Evolutionary conservation across 2,888 invertebrate species (phyloP).

Genomic region (Anodontia alba): DNA sequence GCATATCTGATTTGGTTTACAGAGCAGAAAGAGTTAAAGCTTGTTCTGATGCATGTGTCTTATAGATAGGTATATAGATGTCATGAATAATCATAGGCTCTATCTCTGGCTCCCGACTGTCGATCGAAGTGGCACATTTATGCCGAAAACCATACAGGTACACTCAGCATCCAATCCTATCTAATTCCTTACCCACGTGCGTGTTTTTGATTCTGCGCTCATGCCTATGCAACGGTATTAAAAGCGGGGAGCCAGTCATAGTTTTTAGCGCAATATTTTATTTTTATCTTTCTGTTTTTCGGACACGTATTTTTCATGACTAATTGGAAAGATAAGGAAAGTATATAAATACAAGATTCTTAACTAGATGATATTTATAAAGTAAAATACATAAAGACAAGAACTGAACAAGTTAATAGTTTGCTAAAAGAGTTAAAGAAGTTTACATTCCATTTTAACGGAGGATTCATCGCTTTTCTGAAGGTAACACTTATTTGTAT

Average conservation of each 20-base stretch:
- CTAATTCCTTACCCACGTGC: not conserved
- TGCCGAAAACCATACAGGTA: not conserved
- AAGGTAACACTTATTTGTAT: too few species aligned
- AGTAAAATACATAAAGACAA: not conserved
- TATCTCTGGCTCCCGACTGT: too few species aligned
- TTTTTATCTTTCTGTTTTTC: too few species aligned
- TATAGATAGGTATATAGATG: too few species aligned
- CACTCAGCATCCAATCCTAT: constrained; percentile 11
- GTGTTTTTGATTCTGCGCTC: too few species aligned
- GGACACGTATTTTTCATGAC: constrained; percentile 5
- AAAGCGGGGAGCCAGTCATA: not conserved
- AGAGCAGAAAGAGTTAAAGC: too few species aligned
- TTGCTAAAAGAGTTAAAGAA: not conserved
- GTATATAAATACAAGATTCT: not conserved
- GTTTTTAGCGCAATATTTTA: not conserved
- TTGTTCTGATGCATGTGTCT: too few species aligned
- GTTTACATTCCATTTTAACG: not conserved
- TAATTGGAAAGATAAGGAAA: constrained; percentile 8
- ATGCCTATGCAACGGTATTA: not conserved
- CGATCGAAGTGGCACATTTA: too few species aligned
- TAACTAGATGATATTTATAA: not conserved
- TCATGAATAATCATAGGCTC: too few species aligned
- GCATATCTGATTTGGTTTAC: too few species aligned
- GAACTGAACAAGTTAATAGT: constrained; percentile 3
- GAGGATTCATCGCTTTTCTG: too few species aligned